Base-by-base conservation (phyloP, 2,797 vertebrate species). In the Eurystomus glaucurus region DNA sequence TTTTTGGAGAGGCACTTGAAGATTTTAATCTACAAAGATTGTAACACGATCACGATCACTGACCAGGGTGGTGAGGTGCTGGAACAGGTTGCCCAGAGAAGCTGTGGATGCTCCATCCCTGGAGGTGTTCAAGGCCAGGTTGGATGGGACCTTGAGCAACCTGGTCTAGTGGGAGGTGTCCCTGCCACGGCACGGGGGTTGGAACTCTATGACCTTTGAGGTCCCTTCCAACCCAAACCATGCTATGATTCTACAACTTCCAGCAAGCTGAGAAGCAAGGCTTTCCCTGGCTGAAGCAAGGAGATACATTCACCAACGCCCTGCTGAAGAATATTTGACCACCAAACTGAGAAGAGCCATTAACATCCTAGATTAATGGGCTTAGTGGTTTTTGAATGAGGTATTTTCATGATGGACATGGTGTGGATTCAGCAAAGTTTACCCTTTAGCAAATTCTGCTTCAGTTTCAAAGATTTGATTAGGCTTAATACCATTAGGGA, bases 391-490 rank as follows among this genome's bases (percentile, higher is more conserved):
- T 98, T 74, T 85, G 93, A 96, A 97, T 52, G 81, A 98, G 96
- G 81, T 93, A 94, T 93, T 98, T 97, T 92, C 91, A 96, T 93
- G 90, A 96, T 81, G 95, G 96, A 97, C 93, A 89, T 55, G 94
- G 93, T 96, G 94, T 96, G 51, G 97, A 98, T 97, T 97, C 96
- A 98, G 97, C 97, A 97, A 97, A 97, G 96, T 96, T 92, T 92
- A 80, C 90, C 94, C 82, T 96, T 95, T 77, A 92, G 97, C 92
- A 97, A 98, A 97, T 85, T 97, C 18, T 85, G 94, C 82, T 97
- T 98, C 91, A 65, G 93, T 98, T 98, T 98, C 97, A 98, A 96
- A 97, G 85, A 97, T 87, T 70, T 96, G 95, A 98, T 97, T 96
- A 96, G 90, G 69, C 92, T 92, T 95, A 96, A 97, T 96, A 97